Percentiles rank a stretch among this genome's conserved stretches.
Evolutionary conservation across 2,113 vertebrate species (phyloP).

Genomic region (Cariama cristata): DNA sequence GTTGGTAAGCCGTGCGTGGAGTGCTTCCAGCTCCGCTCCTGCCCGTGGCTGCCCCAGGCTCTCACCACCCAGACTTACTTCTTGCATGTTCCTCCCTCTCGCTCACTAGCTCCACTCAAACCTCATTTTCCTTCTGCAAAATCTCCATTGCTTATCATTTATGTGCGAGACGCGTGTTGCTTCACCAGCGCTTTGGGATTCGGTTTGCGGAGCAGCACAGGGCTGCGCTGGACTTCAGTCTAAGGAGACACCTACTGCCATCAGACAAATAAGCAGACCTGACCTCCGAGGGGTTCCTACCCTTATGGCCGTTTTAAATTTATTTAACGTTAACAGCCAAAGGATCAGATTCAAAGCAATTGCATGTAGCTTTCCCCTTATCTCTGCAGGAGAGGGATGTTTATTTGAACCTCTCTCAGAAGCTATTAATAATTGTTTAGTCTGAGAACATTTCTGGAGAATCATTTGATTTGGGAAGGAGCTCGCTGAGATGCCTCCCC

Average conservation of each 20-base stretch:
- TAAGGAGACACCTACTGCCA: not conserved
- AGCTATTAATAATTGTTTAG: slow-evolving; percentile 71
- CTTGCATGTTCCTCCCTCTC: not conserved
- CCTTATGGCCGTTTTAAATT: not conserved
- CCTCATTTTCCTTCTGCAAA: not conserved
- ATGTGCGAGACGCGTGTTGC: fast-evolving
- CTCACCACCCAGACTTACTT: fast-evolving
- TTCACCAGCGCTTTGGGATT: not conserved
- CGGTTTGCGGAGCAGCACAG: not conserved
- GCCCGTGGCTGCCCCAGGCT: not conserved
- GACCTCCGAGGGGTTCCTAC: not conserved
- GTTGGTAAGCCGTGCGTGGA: fast-evolving
- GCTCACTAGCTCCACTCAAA: not conserved
- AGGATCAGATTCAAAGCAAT: slow-evolving; percentile 37
- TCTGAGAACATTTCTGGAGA: slow-evolving; percentile 62
- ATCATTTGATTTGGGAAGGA: not conserved
- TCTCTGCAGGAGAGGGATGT: slow-evolving; percentile 61
- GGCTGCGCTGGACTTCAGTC: not conserved
- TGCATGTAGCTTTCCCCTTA: not conserved
- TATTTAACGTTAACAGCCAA: slow-evolving; percentile 18
- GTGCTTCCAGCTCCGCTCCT: not conserved
- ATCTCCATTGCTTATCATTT: fast-evolving
- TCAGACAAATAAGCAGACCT: slow-evolving; percentile 4
- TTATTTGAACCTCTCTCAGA: slow-evolving; percentile 59
- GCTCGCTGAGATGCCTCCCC: not conserved